Evolutionary conservation across 1,140 invertebrate genomes (phyloP), one percentile per base, ranked within the genome.

Genomic region (Harpegnathos saltator): DNA sequence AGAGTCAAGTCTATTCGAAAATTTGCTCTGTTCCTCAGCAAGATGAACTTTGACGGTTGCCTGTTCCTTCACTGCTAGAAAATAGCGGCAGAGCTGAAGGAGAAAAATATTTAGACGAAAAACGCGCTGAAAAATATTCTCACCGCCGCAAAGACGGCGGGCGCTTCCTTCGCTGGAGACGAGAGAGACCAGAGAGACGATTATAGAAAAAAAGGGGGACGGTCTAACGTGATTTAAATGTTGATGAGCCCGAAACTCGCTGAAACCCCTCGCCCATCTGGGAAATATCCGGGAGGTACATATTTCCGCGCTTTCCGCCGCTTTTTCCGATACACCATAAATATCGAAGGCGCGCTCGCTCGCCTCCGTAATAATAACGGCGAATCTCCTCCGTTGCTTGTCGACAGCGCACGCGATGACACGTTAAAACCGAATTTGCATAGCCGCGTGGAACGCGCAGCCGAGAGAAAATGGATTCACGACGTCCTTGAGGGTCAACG

Each of bases 391-490:
- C 17, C 33, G 9, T 29, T 33, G 48, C 38, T 19, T 11, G 29
- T 50, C 58, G 38, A 33, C 7, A 33, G 1, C 1, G 50, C 4
- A 5, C 22, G 12, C 19, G 12, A 24, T 61, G 52, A 12, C 22
- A 50, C 15, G 24, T 48, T 48, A 56, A n/a, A 14, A 69, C n/a
- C 17, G 17, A 4, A 15, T 72, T 50, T 24, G 24, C 66, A 52
- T 48, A 0, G 3, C 14, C 19, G 15, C 29, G 29, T 17, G n/a
- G 38, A 58, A 12, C 17, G 22, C 54, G 22, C 54, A 63, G 2
- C 12, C 19, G 66, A 2, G 44, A 3, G 74, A 68, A 62, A 85
- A 86, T 82, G 71, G 82, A 65, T 86, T 85, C 24, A 38, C 73
- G 22, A 7, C 54, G 84, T 85, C 69, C 63, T 82, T 62, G 77